Evolutionary conservation across 2,797 vertebrate species (phyloP).

Genomic region (Eulemur rubriventer): DNA sequence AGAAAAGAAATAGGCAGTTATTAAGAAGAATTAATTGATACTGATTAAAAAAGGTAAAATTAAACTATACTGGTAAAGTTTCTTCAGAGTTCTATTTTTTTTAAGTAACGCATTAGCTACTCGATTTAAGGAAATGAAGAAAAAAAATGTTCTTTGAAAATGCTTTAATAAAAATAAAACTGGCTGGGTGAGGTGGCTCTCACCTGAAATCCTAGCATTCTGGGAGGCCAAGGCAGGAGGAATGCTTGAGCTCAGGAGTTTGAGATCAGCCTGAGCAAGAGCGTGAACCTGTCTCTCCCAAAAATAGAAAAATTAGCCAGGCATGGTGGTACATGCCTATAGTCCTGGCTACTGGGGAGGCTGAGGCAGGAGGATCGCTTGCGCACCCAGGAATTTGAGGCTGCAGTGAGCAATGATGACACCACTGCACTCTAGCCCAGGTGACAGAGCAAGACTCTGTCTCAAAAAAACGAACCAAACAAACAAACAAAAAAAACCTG

Average conservation of each 20-base stretch:
- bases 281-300: neutral
- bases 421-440: neutral
- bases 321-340: neutral
- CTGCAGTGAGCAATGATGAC: neutral
- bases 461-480: neutral
- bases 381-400: neutral
- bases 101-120: neutral
- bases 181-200: neutral
- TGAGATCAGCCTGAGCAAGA: neutral
- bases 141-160: neutral
- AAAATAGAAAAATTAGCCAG: neutral
- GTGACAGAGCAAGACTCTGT: neutral
- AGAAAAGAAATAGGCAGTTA: neutral
- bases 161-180: neutral
- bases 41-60: slow-evolving; percentile 4
- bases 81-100: slow-evolving; percentile 26
- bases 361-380: neutral
- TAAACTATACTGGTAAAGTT: neutral
- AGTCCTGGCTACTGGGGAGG: neutral
- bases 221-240: neutral
- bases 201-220: neutral
- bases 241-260: neutral
- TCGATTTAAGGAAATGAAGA: slow-evolving; percentile 28
- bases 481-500: neutral
- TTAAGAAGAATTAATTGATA: neutral